Percentiles rank a stretch among this genome's conserved stretches.
phyloP scores from a whole-genome alignment of 1,140 invertebrate species.

The Leptestheria dahalacensis region DNA sequence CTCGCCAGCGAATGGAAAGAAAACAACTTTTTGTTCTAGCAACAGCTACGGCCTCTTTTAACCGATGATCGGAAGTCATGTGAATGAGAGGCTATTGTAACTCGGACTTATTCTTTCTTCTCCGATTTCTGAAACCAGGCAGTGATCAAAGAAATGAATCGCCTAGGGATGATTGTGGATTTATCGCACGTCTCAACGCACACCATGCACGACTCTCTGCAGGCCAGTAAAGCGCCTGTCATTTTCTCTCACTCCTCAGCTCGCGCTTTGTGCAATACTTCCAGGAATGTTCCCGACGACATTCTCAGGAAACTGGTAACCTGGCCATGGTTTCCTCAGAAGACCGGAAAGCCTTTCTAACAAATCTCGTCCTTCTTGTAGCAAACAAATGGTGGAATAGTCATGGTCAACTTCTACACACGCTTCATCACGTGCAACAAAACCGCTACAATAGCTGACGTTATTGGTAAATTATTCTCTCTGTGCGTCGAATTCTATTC shows the following conservation, averaged over 20 bases:
- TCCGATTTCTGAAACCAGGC: slow-evolving; percentile 20
- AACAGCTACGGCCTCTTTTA: too few species aligned
- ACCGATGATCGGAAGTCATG: too few species aligned
- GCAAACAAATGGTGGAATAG: slow-evolving; percentile 70
- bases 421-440: slow-evolving; percentile 70
- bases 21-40: too few species aligned
- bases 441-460: slow-evolving; percentile 63
- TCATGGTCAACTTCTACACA: slow-evolving; percentile 86
- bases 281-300: slow-evolving; percentile 68
- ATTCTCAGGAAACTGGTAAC: slow-evolving; percentile 57
- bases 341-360: too few species aligned
- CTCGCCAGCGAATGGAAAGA: too few species aligned
- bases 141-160: slow-evolving; percentile 23
- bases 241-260: slow-evolving; percentile 81
- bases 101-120: neutral
- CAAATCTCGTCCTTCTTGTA: slow-evolving; percentile 25
- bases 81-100: neutral
- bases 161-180: slow-evolving; percentile 63
- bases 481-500: too few species aligned
- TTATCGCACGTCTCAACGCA: slow-evolving; percentile 68
- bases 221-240: slow-evolving; percentile 61
- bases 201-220: slow-evolving; percentile 66
- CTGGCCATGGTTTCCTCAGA: too few species aligned
- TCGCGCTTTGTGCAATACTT: slow-evolving; percentile 65
- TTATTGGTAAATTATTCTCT: slow-evolving; percentile 57